These are phyloP conservation scores for Xiphorhynchus elegans DNA, from an alignment of 2,113 vertebrate genomes.

Conservation along the genomic window DNA sequence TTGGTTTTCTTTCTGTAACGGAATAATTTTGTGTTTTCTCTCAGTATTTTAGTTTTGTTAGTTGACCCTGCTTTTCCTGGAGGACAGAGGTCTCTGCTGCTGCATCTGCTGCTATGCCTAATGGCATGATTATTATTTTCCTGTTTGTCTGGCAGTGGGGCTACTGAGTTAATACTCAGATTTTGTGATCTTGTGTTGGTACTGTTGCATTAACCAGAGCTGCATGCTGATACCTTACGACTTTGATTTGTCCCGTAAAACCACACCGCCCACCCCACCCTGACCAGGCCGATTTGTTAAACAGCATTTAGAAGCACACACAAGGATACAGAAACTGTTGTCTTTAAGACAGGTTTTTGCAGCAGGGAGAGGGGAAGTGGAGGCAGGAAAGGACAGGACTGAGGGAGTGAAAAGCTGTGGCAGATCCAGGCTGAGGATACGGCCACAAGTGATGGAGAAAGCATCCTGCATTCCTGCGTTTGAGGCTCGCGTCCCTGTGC, in stretches of 20 bases:
- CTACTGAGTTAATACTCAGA: not conserved
- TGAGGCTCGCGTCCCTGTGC: not conserved
- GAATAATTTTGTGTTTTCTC: not conserved
- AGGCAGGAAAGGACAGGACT: not conserved
- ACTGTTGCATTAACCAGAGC: not conserved
- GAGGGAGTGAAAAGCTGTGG: not conserved
- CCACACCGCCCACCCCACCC: too few species aligned
- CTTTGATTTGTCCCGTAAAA: not conserved
- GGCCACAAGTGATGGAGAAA: not conserved
- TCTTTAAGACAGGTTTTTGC: not conserved
- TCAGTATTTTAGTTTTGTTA: not conserved
- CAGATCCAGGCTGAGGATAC: not conserved
- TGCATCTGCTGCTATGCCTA: not conserved
- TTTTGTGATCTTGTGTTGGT: not conserved
- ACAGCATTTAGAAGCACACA: not conserved
- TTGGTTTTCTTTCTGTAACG: not conserved
- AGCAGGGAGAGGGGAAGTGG: not conserved
- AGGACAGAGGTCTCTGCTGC: not conserved
- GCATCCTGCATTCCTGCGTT: fast-evolving
- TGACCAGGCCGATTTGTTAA: not conserved
- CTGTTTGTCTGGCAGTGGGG: not conserved
- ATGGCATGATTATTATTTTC: not conserved
- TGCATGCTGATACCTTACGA: not conserved
- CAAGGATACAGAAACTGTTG: not conserved
- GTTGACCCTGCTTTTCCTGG: not conserved